Percentiles rank a stretch among this genome's conserved stretches.
phyloP scores from a whole-genome alignment of 2,888 invertebrate genomes.

The Eilema sororculum region DNA sequence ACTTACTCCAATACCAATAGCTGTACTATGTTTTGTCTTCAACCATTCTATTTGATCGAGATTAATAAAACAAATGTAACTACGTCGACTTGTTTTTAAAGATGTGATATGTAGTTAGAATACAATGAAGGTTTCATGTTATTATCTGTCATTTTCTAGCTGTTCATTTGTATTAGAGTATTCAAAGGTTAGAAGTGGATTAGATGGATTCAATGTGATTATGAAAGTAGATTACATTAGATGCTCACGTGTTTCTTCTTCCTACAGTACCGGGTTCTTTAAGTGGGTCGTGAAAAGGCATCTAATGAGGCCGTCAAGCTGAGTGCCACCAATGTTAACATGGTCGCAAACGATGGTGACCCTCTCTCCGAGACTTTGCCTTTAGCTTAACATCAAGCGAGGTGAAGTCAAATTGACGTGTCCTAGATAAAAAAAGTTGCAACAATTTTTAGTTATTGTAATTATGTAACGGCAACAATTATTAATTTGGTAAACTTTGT shows the following conservation, averaged over 20 bases:
- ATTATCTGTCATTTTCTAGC: not conserved
- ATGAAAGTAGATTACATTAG: not conserved
- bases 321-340: too few species aligned
- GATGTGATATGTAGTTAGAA: not conserved
- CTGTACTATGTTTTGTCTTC: constrained; percentile 1
- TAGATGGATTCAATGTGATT: not conserved
- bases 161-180: not conserved
- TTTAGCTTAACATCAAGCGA: too few species aligned
- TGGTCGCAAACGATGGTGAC: too few species aligned
- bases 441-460: not conserved
- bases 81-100: not conserved
- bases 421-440: too few species aligned
- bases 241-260: too few species aligned
- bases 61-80: constrained; percentile 8
- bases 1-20: not conserved
- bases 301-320: too few species aligned
- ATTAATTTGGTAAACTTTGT: too few species aligned
- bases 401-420: too few species aligned
- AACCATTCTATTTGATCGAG: not conserved
- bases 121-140: not conserved
- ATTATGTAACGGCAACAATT: not conserved
- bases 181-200: not conserved
- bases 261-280: too few species aligned
- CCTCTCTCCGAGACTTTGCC: too few species aligned
- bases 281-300: too few species aligned